Evolutionary conservation across 1,140 invertebrate species (phyloP).

Genomic region (Zeugodacus cucurbitae): DNA sequence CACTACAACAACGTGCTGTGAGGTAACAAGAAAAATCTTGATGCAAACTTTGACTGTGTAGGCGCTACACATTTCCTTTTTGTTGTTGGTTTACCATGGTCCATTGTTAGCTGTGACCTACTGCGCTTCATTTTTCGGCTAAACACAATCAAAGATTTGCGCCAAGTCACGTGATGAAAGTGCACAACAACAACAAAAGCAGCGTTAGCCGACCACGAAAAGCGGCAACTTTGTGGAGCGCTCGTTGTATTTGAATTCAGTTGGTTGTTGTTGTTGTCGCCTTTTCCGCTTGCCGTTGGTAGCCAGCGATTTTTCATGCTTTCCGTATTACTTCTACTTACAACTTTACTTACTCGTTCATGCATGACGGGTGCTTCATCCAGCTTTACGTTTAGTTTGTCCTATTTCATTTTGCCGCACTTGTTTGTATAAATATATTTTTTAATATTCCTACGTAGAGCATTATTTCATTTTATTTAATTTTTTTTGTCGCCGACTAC

Average conservation of each 20-base stretch:
- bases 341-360: neutral
- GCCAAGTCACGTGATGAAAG: neutral
- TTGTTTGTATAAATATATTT: neutral
- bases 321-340: neutral
- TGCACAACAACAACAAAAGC: neutral
- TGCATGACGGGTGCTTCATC: neutral
- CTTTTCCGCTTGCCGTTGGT: neutral
- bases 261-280: neutral
- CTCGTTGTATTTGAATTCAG: neutral
- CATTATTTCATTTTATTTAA: neutral
- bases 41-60: neutral
- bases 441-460: neutral
- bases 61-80: neutral
- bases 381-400: neutral
- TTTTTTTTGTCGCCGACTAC: neutral
- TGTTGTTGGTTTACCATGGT: neutral
- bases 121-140: neutral
- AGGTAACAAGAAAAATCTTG: neutral
- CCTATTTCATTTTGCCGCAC: neutral
- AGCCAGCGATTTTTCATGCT: neutral
- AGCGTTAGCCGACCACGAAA: neutral
- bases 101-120: slow-evolving; percentile 5
- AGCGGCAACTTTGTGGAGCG: neutral
- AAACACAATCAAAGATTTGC: slow-evolving; percentile 4
- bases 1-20: neutral